phyloP scores from a whole-genome alignment of 2,113 vertebrate species.

The Limanda limanda region DNA sequence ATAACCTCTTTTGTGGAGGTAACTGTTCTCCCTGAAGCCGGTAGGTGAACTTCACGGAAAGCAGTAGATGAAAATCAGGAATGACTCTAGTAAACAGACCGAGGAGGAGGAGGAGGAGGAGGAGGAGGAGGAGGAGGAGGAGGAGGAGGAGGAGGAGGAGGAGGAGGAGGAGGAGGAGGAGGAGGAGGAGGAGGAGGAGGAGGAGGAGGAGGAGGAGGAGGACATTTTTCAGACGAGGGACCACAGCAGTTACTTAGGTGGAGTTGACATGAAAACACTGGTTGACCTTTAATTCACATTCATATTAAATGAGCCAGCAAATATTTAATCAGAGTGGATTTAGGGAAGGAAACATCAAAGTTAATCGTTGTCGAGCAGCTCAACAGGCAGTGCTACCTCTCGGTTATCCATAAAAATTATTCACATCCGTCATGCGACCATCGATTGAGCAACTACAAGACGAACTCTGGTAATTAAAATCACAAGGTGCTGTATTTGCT shows the following conservation, averaged over 20 bases:
- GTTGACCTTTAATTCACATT: constrained; percentile 72
- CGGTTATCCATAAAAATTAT: constrained; percentile 66
- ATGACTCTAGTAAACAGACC: background rate
- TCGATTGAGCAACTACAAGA: background rate
- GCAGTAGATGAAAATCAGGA: too few relatives aligned
- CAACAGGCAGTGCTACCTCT: constrained; percentile 31
- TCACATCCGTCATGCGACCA: constrained; percentile 57
- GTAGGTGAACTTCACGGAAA: too few relatives aligned
- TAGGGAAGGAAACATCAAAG: constrained; percentile 57
- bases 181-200: constrained; percentile 28
- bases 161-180: constrained; percentile 41
- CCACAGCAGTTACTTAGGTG: constrained; percentile 43
- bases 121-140: constrained; percentile 22
- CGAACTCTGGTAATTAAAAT: background rate
- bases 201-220: constrained; percentile 19
- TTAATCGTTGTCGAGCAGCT: constrained; percentile 63
- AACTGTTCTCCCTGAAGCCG: too few relatives aligned
- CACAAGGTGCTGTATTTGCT: background rate
- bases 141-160: constrained; percentile 27
- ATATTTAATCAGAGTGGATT: constrained; percentile 76
- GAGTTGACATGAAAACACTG: constrained; percentile 53
- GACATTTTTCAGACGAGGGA: constrained; percentile 20
- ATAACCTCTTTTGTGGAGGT: too few relatives aligned
- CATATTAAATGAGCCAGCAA: constrained; percentile 74
- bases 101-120: constrained; percentile 28